phyloP scores from a whole-genome alignment of 2,888 invertebrate species.

The Leptogaster cylindrica region DNA sequence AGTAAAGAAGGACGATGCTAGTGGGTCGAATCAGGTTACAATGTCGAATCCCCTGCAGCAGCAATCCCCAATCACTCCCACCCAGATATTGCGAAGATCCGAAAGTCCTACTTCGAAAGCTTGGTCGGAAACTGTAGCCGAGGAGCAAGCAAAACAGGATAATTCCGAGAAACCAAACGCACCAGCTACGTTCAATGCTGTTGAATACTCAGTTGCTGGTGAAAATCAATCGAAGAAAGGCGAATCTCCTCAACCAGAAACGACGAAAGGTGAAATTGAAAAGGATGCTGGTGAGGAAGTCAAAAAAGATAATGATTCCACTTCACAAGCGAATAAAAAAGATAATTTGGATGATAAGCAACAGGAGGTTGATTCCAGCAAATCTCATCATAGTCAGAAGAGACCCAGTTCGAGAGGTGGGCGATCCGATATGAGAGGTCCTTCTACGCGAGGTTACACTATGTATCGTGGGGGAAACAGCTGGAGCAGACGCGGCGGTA shows the following conservation, averaged over 20 bases:
- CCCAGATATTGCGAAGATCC: conserved; percentile 60
- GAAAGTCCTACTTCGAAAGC: conserved; percentile 49
- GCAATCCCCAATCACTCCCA: conserved; percentile 52
- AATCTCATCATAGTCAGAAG: conserved; percentile 50
- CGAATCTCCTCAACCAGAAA: conserved; percentile 6
- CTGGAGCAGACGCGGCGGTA: conserved; percentile 58
- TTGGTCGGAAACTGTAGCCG: conserved; percentile 41
- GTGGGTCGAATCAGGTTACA: background rate
- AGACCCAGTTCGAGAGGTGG: conserved; percentile 62
- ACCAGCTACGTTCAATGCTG: background rate
- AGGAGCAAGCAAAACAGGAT: conserved; percentile 34
- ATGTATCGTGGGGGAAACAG: conserved; percentile 64
- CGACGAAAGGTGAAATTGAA: conserved; percentile 25
- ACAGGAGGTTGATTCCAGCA: background rate
- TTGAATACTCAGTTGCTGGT: background rate
- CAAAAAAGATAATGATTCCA: conserved; percentile 32
- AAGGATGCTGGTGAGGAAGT: conserved; percentile 44
- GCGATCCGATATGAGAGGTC: conserved; percentile 62
- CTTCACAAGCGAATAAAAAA: too few relatives aligned
- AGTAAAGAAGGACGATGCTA: conserved; percentile 45
- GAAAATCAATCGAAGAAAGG: conserved; percentile 8
- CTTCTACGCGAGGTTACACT: conserved; percentile 61
- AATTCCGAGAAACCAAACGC: conserved; percentile 4
- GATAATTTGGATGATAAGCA: conserved; percentile 1
- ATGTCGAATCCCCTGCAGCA: conserved; percentile 34